Evolutionary conservation across 1,140 invertebrate genomes (phyloP), one percentile per base, ranked within the genome.

Genomic region (Lucilia cuprina): DNA sequence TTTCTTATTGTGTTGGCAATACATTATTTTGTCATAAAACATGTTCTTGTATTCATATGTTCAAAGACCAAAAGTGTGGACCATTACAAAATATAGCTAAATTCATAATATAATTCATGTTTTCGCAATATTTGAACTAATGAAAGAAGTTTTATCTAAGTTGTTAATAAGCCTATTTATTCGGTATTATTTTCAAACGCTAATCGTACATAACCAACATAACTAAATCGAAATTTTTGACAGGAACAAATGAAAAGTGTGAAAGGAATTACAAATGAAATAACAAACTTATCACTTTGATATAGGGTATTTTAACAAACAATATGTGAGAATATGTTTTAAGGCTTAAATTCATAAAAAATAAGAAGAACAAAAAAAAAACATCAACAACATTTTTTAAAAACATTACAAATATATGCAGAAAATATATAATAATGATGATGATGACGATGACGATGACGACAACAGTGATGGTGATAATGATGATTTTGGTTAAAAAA

Each of bases 401-500:
- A 41, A 41, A 41, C 41, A 41, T 41, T n/a, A 60, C 14, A 60
- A 60, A 17, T 60, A n/a, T 60, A 17, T 60, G 55, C 14, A 17
- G 14, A 60, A 17, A 60, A 60, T n/a, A n/a, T n/a, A n/a, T n/a
- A 60, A 60, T 78, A n/a, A 77, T 41, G 34, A 19, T 78, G 75
- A 78, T 78, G 75, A 78, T n/a, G 34, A 77, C 35, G 34, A 19
- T 78, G 75, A 78, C 47, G 75, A 78, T n/a, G 34, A 77, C 35
- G n/a, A n/a, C 49, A 5, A 50, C 49, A 50, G 0, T 35, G 30
- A 34, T 35, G 74, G 34, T 75, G 34, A 77, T 77, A n/a, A 19
- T 78, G 75, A 78, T 78, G 75, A 78, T n/a, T 78, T 84, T 82
- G 77, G 35, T 78, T 30, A 50, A 82, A 70, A 70, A 82, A 84